Percentiles rank a stretch among this genome's conserved stretches.
Conservation (phyloP, 2,888 invertebrate species). For the Dynastes tityus region DNA sequence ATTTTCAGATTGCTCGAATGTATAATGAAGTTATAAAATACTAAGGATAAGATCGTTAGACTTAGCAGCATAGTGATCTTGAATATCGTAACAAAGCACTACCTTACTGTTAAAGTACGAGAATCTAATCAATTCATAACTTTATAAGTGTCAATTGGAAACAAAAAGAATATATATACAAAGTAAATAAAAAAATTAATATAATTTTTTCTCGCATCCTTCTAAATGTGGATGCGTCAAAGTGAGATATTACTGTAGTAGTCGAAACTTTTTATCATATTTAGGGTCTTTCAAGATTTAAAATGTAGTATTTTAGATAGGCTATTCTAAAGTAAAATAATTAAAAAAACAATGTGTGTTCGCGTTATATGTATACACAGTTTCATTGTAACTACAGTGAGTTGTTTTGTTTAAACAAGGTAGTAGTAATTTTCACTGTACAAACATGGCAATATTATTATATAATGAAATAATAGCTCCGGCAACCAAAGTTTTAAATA, state of each 20-base stretch:
- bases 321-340: constrained; percentile 51
- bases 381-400: constrained; percentile 45
- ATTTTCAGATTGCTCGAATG: constrained; percentile 8
- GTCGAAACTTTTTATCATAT: constrained; percentile 66
- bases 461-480: constrained; percentile 61
- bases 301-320: constrained; percentile 59
- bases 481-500: constrained; percentile 62
- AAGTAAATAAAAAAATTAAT: constrained; percentile 47
- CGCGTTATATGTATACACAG: constrained; percentile 54
- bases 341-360: constrained; percentile 54
- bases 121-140: constrained; percentile 58
- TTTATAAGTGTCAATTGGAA: constrained; percentile 64
- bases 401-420: constrained; percentile 61
- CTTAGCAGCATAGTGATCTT: constrained; percentile 36
- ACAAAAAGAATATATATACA: constrained; percentile 52
- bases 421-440: constrained; percentile 67
- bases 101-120: constrained; percentile 50
- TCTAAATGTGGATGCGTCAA: constrained; percentile 70
- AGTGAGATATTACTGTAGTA: constrained; percentile 74
- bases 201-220: constrained; percentile 65
- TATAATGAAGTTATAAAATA: constrained; percentile 33
- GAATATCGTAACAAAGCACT: constrained; percentile 38
- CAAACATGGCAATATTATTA: constrained; percentile 72
- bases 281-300: constrained; percentile 62
- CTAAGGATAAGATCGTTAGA: constrained; percentile 51